Base-by-base conservation (phyloP, 2,113 vertebrate species). In the Centropristis striata region DNA sequence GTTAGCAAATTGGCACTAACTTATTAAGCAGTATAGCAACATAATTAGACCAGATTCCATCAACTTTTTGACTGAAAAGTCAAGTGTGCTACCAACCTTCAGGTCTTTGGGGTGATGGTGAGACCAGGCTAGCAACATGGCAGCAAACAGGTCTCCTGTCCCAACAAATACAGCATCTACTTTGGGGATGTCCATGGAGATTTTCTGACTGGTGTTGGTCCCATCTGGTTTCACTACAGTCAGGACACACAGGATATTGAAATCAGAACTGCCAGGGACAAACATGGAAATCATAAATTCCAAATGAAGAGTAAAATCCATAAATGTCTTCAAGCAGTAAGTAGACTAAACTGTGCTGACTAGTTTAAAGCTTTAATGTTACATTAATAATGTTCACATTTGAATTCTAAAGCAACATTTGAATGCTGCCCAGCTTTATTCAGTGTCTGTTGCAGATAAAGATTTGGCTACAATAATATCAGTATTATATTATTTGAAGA, bases 121-220 rank as follows among this genome's bases (percentile, higher is more conserved):
- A 5, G 97, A 98, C 98, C 98, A 99, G 0, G 97, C 98, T 39
- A 99, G 90, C 54, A 99, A 93, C 97, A 99, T 94, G 57, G 98
- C 98, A 23, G 98, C 97, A 2, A 99, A 99, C 68, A 99, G 92
- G 75, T 99, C 98, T 37, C 98, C 98, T 0, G 98, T 99, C 47
- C 98, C 98, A 86, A 99, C 97, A 71, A 99, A 99, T 67, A 96
- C 97, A 0, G 97, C 98, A 16, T 99, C 97, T 20, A 98, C 96
- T 88, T 95, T 98, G 21, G 92, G 96, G 83, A 97, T 96, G 69
- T 99, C 97, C 93, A 99, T 73, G 80, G 96, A 93, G 88, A 99
- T 99, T 81, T 95, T 95, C 28, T 98, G 95, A 5, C 89, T 96
- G 71, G 79, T 75, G 18, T 44, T 93, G 7, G 92, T 95, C 66